phyloP scores from a whole-genome alignment of 2,797 vertebrate genomes.

The Artibeus lituratus region DNA sequence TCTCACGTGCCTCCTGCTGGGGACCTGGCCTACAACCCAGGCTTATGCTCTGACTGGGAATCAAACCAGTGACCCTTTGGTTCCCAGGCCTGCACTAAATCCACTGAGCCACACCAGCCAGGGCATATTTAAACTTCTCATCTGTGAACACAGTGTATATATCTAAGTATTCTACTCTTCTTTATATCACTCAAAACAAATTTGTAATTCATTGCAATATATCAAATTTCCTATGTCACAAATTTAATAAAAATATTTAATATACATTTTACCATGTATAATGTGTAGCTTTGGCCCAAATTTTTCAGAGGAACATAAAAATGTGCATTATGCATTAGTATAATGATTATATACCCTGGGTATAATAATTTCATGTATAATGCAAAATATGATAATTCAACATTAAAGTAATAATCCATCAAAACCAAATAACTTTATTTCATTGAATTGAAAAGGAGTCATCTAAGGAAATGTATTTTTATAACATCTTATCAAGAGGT shows the following conservation, averaged over 20 bases:
- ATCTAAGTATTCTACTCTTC: not conserved
- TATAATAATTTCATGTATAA: no score
- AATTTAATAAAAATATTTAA: not conserved
- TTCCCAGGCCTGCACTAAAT: no score
- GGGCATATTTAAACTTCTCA: not conserved
- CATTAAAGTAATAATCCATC: not conserved
- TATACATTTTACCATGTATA: no score
- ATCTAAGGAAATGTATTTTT: not conserved
- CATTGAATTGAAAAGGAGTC: not conserved
- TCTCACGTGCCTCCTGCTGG: no score
- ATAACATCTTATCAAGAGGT: not conserved
- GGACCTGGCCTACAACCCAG: no score
- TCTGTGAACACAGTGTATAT: not conserved
- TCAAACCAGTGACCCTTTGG: no score
- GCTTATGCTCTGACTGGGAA: no score
- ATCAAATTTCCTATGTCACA: not conserved
- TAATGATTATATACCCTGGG: no score
- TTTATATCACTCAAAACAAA: slow-evolving; percentile 11
- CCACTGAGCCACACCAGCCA: no score
- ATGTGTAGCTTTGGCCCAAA: no score
- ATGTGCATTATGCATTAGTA: no score
- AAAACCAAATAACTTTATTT: not conserved
- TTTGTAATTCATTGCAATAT: not conserved
- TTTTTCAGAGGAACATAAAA: no score
- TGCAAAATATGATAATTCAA: not conserved